A percentile compares a stretch with the other conserved stretches of the same genome.
phyloP scores from a whole-genome alignment of 2,797 vertebrate genomes.

The Morelia viridis region DNA sequence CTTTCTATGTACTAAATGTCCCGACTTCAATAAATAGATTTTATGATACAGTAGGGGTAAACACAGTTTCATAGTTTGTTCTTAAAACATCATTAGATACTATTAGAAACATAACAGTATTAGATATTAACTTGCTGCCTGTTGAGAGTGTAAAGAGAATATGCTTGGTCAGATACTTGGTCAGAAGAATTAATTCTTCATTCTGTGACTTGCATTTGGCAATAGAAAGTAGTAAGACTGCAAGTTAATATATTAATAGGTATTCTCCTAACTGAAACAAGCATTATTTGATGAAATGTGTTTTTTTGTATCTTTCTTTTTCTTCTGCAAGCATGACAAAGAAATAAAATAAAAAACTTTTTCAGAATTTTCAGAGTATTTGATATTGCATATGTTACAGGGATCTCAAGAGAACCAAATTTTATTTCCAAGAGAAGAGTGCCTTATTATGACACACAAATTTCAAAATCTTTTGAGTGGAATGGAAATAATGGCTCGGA shows the following conservation, averaged over 20 bases:
- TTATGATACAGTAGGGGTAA: neutral
- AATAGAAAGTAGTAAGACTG: neutral
- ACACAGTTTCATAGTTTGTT: neutral
- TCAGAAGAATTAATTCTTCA: neutral
- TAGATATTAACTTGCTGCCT: neutral
- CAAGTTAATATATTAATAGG: neutral
- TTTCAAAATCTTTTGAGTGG: conserved; percentile 80
- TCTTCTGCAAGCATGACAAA: neutral
- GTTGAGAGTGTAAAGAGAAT: neutral
- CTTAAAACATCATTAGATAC: neutral
- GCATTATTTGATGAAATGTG: neutral
- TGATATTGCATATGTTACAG: conserved; percentile 64
- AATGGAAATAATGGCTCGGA: conserved; percentile 54
- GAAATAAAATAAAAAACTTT: neutral
- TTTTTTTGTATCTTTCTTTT: neutral
- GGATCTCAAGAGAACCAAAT: conserved; percentile 80
- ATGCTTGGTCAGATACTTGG: neutral
- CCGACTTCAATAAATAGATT: neutral
- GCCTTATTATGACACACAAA: conserved; percentile 74
- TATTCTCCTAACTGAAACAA: neutral
- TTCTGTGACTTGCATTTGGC: neutral
- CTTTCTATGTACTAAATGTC: neutral
- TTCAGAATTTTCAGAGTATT: neutral
- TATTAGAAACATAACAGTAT: neutral
- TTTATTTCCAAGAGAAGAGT: conserved; percentile 84